A percentile compares a stretch with the other conserved stretches of the same genome.
phyloP scores from a whole-genome alignment of 1,140 invertebrate genomes.

The Papilio dardanus region DNA sequence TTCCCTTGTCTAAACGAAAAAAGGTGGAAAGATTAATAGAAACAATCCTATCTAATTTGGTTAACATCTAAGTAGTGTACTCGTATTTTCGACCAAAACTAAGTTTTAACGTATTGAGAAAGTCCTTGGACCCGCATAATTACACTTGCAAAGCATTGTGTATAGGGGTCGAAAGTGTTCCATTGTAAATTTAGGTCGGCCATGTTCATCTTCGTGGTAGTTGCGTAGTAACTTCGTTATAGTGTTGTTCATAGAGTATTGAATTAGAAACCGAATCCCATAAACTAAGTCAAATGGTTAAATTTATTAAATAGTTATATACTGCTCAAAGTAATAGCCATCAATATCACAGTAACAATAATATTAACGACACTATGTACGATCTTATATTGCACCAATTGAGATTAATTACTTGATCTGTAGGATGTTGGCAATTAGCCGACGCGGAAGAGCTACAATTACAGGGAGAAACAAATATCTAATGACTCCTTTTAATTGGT shows the following conservation, averaged over 20 bases:
- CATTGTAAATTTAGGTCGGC: slow-evolving; percentile 11
- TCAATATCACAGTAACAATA: slow-evolving; percentile 28
- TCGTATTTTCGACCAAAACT: neutral
- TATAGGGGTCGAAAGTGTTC: slow-evolving; percentile 4
- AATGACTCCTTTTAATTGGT: slow-evolving; percentile 50
- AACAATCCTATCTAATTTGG: neutral
- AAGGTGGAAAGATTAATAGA: neutral
- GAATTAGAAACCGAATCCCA: neutral
- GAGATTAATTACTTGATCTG: slow-evolving; percentile 51
- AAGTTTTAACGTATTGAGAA: neutral
- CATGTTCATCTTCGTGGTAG: neutral
- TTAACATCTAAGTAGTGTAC: neutral
- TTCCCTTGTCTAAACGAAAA: neutral
- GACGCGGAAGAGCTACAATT: slow-evolving; percentile 67
- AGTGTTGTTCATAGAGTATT: neutral
- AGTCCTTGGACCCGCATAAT: slow-evolving; percentile 32
- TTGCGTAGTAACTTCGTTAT: neutral
- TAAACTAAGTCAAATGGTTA: neutral
- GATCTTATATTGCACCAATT: slow-evolving; percentile 36
- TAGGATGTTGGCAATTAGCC: slow-evolving; percentile 71
- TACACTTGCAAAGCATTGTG: slow-evolving; percentile 1
- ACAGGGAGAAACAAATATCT: slow-evolving; percentile 59
- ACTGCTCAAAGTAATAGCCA: neutral
- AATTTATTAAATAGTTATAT: neutral
- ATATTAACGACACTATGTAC: slow-evolving; percentile 20